Base-by-base conservation (phyloP, 2,113 vertebrate species). In the Triplophysa dalaica region DNA sequence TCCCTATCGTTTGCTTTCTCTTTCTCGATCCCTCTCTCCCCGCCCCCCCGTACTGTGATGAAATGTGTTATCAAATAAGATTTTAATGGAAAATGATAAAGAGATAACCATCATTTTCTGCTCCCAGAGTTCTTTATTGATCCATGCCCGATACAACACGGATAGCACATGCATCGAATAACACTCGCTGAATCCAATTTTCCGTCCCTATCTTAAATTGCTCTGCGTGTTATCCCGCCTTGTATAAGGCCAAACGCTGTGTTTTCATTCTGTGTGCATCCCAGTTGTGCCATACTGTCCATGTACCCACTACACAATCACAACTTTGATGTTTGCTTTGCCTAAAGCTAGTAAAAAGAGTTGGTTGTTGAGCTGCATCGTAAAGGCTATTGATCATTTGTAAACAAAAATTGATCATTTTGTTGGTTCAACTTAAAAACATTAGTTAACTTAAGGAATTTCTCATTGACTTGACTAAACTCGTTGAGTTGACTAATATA, bases 11-110 rank as follows among this genome's bases (percentile, higher is more conserved):
- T 50, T 29, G 7, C 16, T 50, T 9, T 16, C 10, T 54, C 4
- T 69, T 22, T 65, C 22, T n/a, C 74, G 10, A 22, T 66, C 45
- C 38, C 26, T 61, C 4, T 14, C 22, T 75, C 21, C 45, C 48
- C 11, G 7, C 61, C 38, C 13, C 22, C 17, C 26, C 29, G 14
- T 43, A 13, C 72, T 33, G 38, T 66, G 33, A 26, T 64, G 61
- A 58, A 72, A 73, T 63, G 58, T 48, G 78, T 80, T 80, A 73
- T 80, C 70, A 48, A 48, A 58, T 61, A 19, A 62, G 33, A 67
- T 75, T 80, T 45, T 80, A 80, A 80, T 80, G 38, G 79, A 66
- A 60, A 58, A 45, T 67, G 79, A 80, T 75, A 75, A 74, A 62
- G 22, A 67, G 70, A 66, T 80, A 56, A 29, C 48, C 66, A 73